Evolutionary conservation across 2,888 invertebrate species (phyloP), one percentile per base, ranked within the genome.

Genomic region (Lithophane ornitopus): DNA sequence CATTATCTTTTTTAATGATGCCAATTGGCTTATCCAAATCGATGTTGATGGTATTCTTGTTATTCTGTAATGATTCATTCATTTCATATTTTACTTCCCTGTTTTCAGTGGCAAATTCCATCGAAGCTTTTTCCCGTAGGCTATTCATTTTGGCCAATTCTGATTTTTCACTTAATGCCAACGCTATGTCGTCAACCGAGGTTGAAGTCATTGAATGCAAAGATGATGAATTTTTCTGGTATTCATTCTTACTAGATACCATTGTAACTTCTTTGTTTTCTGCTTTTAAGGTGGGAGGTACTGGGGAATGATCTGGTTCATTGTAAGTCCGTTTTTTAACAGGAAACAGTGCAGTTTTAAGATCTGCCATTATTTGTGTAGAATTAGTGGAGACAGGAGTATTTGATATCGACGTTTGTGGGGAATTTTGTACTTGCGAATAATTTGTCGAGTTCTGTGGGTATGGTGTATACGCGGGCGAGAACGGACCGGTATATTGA

Each of bases 241-340:
- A 93, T 65, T 95, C 95, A 79, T 70, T 92, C 88, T 94, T 95
- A 65, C 63, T 88, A 76, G 91, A 88, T 28, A 83, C 54, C 7
- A 87, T 62, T 22, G 86, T 70, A 59, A 80, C 70, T 28, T 93
- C 95, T 80, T 92, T 93, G 65, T 76, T 81, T 62, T 95, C 95
- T 11, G 88, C 93, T 88, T 91, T 88, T 54, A 78, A 26, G 26
- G 61, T 44, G 41, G 93, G 39, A 41, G 82, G 76, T 87, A 92
- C 76, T 85, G 94, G 72, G 73, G 94, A 28, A 86, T 92, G 85
- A 41, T 96, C 95, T 4, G 93, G 92, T 87, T 97, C 97, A 89
- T 95, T 97, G 84, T 97, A 97, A 54, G 95, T 96, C 59, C 97
- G 94, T 90, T 97, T 97, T 89, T 97, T 97, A 56, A 97, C 97